phyloP scores from a whole-genome alignment of 2,113 vertebrate genomes.

The Pipa parva region DNA sequence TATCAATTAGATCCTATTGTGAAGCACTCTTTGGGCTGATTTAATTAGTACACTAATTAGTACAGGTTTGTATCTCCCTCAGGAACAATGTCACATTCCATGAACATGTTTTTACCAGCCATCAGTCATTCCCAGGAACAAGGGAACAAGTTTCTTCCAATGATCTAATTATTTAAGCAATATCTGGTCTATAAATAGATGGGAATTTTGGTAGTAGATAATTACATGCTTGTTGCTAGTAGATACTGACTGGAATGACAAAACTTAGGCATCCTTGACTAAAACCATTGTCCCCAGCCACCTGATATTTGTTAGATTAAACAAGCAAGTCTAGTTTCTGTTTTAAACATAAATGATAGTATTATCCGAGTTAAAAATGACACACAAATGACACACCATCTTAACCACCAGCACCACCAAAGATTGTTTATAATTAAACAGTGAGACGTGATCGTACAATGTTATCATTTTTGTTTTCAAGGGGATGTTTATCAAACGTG shows the following conservation, averaged over 20 bases:
- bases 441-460: too few relatives aligned
- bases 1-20: neutral
- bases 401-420: too few relatives aligned
- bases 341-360: too few relatives aligned
- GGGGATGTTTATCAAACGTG: too few relatives aligned
- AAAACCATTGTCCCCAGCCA: too few relatives aligned
- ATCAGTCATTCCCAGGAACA: neutral
- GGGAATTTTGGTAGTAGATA: neutral
- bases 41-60: neutral
- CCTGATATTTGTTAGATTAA: too few relatives aligned
- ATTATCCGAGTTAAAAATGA: too few relatives aligned
- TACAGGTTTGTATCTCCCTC: slow-evolving; percentile 7
- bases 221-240: slow-evolving; percentile 4
- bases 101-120: neutral
- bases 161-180: slow-evolving; percentile 17
- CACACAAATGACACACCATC: too few relatives aligned
- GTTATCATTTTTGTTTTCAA: too few relatives aligned
- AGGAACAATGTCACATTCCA: neutral
- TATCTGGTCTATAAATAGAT: slow-evolving; percentile 3
- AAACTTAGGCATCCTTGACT: neutral
- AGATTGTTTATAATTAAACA: too few relatives aligned
- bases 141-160: slow-evolving; percentile 6
- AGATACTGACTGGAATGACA: slow-evolving; percentile 1
- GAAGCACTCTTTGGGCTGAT: slow-evolving; percentile 3
- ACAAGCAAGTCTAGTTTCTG: too few relatives aligned